Evolutionary conservation across 2,797 vertebrate species (phyloP).

Genomic region (Poeciliopsis gracilis): DNA sequence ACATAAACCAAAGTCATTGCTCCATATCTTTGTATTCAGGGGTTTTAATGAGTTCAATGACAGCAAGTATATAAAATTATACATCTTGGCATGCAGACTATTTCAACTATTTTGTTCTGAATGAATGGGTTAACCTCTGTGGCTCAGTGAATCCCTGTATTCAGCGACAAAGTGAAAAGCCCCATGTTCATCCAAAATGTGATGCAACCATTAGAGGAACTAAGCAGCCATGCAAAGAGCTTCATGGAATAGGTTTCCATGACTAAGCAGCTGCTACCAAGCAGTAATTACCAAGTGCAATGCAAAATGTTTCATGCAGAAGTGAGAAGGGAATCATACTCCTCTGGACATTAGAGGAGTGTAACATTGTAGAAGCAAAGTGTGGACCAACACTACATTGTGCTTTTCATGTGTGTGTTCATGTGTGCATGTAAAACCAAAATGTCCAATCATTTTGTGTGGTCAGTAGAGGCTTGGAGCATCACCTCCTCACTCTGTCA

Average conservation of each 20-base stretch:
- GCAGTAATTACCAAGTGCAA: not conserved
- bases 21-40: not conserved
- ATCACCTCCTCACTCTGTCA: not conserved
- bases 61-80: not conserved
- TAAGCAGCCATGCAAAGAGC: too few species aligned
- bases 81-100: not conserved
- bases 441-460: not conserved
- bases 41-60: not conserved
- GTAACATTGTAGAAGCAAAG: not conserved
- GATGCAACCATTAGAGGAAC: too few species aligned
- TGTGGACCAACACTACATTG: not conserved
- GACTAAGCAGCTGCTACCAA: too few species aligned
- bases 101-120: not conserved
- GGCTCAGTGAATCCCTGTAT: not conserved
- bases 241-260: too few species aligned
- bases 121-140: not conserved
- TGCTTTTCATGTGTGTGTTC: not conserved
- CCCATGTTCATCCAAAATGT: not conserved
- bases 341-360: not conserved
- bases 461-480: not conserved
- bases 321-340: not conserved
- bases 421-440: not conserved
- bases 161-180: not conserved
- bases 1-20: not conserved
- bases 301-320: not conserved